Base-by-base conservation (phyloP, 2,888 invertebrate species). In the Leptinotarsa haldemani region DNA sequence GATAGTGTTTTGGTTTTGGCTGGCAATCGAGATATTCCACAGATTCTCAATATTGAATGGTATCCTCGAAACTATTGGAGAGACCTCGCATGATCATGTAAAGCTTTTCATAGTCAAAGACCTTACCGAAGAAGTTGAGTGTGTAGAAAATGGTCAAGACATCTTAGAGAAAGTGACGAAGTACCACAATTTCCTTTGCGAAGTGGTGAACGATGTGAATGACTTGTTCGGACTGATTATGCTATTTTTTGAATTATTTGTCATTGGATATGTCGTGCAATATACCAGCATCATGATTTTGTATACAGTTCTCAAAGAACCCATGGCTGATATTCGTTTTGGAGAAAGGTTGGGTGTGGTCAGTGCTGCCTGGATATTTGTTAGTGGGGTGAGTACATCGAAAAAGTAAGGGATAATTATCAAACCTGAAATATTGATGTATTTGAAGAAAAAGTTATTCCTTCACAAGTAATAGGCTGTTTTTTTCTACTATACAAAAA, bases 1-100 rank as follows among this genome's bases (percentile, higher is more conserved):
- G 9, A 20, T 69, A 18, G 30, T 25, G 18, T 56, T 73, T 12
- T 73, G 69, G 64, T 56, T 73, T 46, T 56, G 69, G 73, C 20
- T 73, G 3, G 69, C 53, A 16, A 47, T 73, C 7, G 73, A 73
- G 40, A 65, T 73, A 12, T 65, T 25, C 20, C 30, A 69, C n/a
- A 73, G 73, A 46, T 73, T 73, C 56, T 22, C 63, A 58, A 47
- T 69, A 5, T 46, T 73, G n/a, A 73, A 73, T 9, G 25, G 20
- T 9, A 15, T 56, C 18, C 5, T 18, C 40, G 15, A 65, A 65
- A 40, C 52, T 58, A 3, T 56, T 47, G 16, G 3, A 1, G 25
- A 53, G 7, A 15, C 1, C 0, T 16, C 30, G 16, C 40, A 12
- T 16, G 13, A 40, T 50, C 52, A 16, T 18, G 30, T 40, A 52